Base-by-base conservation (phyloP, 1,140 invertebrate genomes). In the Galleria mellonella region DNA sequence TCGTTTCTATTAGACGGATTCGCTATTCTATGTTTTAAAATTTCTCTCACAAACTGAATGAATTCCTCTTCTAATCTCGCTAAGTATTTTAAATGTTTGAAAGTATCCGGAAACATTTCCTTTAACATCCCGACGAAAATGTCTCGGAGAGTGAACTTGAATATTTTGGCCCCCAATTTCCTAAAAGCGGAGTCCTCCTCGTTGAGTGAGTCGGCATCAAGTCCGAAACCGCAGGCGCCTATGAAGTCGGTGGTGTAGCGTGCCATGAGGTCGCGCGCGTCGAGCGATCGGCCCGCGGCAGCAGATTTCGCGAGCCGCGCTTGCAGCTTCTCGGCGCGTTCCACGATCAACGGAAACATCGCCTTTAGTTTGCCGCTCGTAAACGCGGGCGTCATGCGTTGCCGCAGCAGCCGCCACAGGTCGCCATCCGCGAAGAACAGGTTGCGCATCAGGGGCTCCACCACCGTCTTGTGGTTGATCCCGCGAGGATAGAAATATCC, bases 331-430 rank as follows among this genome's bases (percentile, higher is more conserved):
- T 84, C 55, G 0, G 67, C 76, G 13, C 74, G 70, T 23, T 75
- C 75, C 10, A 64, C 64, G 8, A 87, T 71, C 0, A 77, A 62
- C 4, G 70, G 62, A 36, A 89, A 89, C 87, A 90, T 89, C 0
- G 68, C 60, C 41, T 88, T 89, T 27, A 90, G 76, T 59, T 89
- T 90, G 15, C 85, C 85, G 0, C 86, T 86, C 0, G 87, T 88
- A 55, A 91, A 91, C 2, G 87, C 87, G 0, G 90, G 90, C 2
- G 85, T 87, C 15, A 91, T 56, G 46, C 89, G 88, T 9, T 83
- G 66, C 10, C 90, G 67, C 9, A 91, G 50, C 23, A 75, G 63
- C 36, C 74, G 83, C 90, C 90, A 91, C 49, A 84, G 55, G 10
- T 86, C 68, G 0, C 72, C 69, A 43, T 79, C 67, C 37, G 72